These are phyloP conservation scores for Embidobia sp. DNA, from an alignment of 2,888 invertebrate species.

Conservation along the genomic window DNA sequence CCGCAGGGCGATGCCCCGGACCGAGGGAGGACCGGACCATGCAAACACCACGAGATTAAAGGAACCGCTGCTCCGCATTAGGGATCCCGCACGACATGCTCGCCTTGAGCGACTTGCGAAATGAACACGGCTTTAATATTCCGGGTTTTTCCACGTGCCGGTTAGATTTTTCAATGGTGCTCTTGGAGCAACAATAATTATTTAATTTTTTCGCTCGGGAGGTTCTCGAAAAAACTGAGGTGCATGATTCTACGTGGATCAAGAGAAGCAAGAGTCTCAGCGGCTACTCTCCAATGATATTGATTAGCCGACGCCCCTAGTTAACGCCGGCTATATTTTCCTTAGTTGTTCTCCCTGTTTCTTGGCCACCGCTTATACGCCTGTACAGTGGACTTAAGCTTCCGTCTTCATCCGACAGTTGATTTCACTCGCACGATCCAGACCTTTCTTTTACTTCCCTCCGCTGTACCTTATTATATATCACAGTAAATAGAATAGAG, in stretches of 20 bases:
- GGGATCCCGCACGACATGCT: slow-evolving; percentile 64
- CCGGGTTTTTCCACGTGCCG: slow-evolving; percentile 6
- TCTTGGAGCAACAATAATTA: too few relatives aligned
- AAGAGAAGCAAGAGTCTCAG: slow-evolving; percentile 43
- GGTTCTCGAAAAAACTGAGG: too few relatives aligned
- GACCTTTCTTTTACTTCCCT: too few relatives aligned
- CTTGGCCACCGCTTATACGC: too few relatives aligned
- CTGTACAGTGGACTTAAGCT: too few relatives aligned
- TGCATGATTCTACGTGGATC: too few relatives aligned
- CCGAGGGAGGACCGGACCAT: slow-evolving; percentile 75
- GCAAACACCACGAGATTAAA: slow-evolving; percentile 81
- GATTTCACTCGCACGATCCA: too few relatives aligned
- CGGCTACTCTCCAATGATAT: slow-evolving; percentile 79
- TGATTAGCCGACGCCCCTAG: slow-evolving; percentile 81
- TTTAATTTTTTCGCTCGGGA: too few relatives aligned
- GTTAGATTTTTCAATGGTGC: too few relatives aligned
- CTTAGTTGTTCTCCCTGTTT: slow-evolving; percentile 68
- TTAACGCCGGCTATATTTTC: slow-evolving; percentile 78
- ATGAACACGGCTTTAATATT: slow-evolving; percentile 68
- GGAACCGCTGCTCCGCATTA: slow-evolving; percentile 73
- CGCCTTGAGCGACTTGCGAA: slow-evolving; percentile 65
- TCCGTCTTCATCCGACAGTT: too few relatives aligned
- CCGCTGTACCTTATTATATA: too few relatives aligned
- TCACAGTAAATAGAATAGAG: neutral
- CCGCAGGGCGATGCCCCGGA: slow-evolving; percentile 65